A percentile compares a stretch with the other conserved stretches of the same genome.
These are phyloP conservation scores for Ciona savignyi DNA, from an alignment of 23 tunicate genomes.

Conservation along the genomic window DNA sequence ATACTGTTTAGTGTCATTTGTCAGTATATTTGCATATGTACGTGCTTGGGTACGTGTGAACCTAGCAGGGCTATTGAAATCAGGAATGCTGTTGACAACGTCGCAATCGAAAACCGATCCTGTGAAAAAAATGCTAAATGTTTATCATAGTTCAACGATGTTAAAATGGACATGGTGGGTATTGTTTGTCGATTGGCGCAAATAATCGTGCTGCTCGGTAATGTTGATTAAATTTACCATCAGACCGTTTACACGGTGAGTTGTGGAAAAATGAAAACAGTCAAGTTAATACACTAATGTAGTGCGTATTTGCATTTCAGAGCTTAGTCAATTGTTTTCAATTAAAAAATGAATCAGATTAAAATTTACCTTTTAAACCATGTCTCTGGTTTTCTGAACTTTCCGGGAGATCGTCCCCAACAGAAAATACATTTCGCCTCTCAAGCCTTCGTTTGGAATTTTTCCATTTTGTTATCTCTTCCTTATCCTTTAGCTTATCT, in stretches of 20 bases:
- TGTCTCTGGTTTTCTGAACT: neutral
- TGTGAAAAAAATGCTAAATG: neutral
- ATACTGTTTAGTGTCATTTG: neutral
- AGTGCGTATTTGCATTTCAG: too few species aligned
- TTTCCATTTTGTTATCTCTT: slow-evolving; percentile 16
- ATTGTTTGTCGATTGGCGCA: too few species aligned
- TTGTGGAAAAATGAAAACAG: too few species aligned
- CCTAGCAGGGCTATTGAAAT: neutral
- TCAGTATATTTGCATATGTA: neutral
- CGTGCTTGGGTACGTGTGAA: neutral
- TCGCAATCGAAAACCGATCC: neutral
- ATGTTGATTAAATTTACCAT: too few species aligned
- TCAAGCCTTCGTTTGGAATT: slow-evolving; percentile 27
- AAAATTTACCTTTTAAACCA: neutral
- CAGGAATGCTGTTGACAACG: neutral
- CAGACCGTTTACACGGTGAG: too few species aligned
- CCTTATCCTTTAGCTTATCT: slow-evolving; percentile 17
- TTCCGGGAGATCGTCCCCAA: neutral
- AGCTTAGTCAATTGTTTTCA: too few species aligned
- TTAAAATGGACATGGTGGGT: neutral
- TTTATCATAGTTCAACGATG: neutral
- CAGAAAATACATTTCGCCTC: slow-evolving; percentile 9
- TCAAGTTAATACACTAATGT: too few species aligned
- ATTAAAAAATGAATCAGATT: too few species aligned
- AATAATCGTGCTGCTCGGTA: too few species aligned